phyloP scores from a whole-genome alignment of 2,113 vertebrate genomes.

The Hirundichthys speculiger region DNA sequence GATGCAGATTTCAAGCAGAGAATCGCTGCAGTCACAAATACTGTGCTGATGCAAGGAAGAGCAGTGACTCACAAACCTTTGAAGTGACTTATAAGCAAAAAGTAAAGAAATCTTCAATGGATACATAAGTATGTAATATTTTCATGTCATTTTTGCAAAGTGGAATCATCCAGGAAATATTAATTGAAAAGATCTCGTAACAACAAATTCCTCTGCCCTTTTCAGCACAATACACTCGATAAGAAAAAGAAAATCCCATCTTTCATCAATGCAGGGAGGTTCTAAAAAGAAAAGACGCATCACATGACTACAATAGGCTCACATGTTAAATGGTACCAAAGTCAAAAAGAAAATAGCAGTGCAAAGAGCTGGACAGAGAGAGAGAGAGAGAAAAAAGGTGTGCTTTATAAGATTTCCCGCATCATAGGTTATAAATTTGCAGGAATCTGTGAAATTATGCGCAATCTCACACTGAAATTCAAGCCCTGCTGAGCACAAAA shows the following conservation, averaged over 20 bases:
- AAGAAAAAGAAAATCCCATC: no score
- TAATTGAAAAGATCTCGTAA: no score
- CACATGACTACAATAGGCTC: conserved; percentile 53
- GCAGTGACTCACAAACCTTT: background rate
- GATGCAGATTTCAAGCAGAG: conserved; percentile 12
- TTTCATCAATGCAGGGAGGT: conserved; percentile 6
- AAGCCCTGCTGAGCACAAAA: background rate
- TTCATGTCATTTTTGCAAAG: no score
- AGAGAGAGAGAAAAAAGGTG: background rate
- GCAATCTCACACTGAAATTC: no score
- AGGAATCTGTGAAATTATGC: no score
- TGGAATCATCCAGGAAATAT: no score
- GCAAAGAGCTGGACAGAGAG: background rate
- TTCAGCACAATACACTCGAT: no score
- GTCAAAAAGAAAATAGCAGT: conserved; percentile 20
- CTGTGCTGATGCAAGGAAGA: background rate
- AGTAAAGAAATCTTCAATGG: no score
- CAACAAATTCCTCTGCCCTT: no score
- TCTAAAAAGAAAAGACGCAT: conserved; percentile 44
- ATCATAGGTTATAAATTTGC: background rate
- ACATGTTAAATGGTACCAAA: conserved; percentile 35
- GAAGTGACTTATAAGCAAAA: background rate
- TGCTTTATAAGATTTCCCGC: background rate
- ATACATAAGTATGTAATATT: no score
- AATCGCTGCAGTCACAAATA: background rate